Base-by-base conservation (phyloP, 2,113 vertebrate species). In the Corythoichthys intestinalis region DNA sequence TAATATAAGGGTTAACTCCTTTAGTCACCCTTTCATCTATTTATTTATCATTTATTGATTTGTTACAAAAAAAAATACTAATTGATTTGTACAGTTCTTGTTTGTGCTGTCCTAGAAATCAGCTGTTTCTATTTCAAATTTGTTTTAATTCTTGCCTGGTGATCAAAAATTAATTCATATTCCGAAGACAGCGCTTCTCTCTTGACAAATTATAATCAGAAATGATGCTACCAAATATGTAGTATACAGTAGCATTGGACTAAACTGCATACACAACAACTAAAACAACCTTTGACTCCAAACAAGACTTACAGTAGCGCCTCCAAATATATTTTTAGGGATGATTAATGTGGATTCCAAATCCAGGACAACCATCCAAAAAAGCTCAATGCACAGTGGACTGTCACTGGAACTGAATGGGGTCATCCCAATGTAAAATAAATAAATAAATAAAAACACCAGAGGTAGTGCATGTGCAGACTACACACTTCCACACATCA, bases 301-400 rank as follows among this genome's bases (percentile, higher is more conserved):
- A 28, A 28, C 41, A 44, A 5, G 41, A 44, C 9, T 44, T 8
- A 44, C 41, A 44, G 41, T 44, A 8, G 41, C 41, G 6, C 9
- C 6, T 44, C 41, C 41, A 44, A 44, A 44, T 44, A 54, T 78
- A 83, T 77, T 87, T 88, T 77, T 85, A 81, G 76, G 71, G 65
- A 83, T 83, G 82, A 87, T 87, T 67, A 75, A 89, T 86, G 20
- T 28, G 20, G 20, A 28, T 28, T 28, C 20, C 73, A 66, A 78
- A 87, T 73, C 72, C 77, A 86, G 87, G 83, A 77, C 87, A 86
- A 3, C 4, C 63, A 15, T 8, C 69, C 72, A 61, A 28, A 76
- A 85, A 77, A 83, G 49, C 41, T 57, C 38, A 61, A 70, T 59
- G 64, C 81, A 67, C 49, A 12, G 69, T 78, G 83, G 80, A 85